phyloP scores from a whole-genome alignment of 2,113 vertebrate species.

The Rhodinocichla rosea region DNA sequence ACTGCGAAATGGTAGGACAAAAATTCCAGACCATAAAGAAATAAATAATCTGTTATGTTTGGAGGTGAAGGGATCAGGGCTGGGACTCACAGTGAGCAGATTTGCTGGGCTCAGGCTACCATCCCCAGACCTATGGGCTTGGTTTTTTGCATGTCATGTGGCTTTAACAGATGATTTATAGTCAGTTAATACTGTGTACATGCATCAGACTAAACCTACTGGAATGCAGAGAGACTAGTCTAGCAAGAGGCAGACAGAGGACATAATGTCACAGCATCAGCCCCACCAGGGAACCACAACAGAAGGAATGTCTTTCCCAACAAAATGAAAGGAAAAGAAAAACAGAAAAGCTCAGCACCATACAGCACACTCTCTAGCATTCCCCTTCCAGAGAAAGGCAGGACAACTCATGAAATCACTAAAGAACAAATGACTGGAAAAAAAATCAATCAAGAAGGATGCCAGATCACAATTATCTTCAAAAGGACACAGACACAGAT shows the following conservation, averaged over 20 bases:
- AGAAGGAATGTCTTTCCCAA: constrained; percentile 44
- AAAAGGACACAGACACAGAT: background rate
- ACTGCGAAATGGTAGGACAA: background rate
- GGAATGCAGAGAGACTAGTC: constrained; percentile 56
- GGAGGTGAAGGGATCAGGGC: background rate
- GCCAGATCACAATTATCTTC: background rate
- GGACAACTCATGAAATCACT: background rate
- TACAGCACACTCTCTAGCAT: background rate
- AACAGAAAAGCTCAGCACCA: constrained; percentile 6
- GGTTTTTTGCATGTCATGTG: background rate
- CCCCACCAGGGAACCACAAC: constrained; percentile 37
- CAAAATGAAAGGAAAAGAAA: constrained; percentile 10
- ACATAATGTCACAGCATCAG: constrained; percentile 36
- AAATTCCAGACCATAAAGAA: background rate
- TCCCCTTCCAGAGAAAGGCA: background rate
- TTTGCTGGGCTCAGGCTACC: background rate
- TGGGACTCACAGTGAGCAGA: background rate
- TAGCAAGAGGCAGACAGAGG: constrained; percentile 35
- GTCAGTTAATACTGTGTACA: constrained; percentile 1
- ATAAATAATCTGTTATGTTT: background rate
- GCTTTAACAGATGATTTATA: constrained; percentile 13
- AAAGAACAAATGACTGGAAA: background rate
- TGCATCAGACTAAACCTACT: constrained; percentile 35
- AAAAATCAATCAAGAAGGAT: background rate
- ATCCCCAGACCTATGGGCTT: background rate